A percentile compares a stretch with the other conserved stretches of the same genome.
Evolutionary conservation across 2,797 vertebrate genomes (phyloP).

Genomic region (Pteronotus mesoamericanus): DNA sequence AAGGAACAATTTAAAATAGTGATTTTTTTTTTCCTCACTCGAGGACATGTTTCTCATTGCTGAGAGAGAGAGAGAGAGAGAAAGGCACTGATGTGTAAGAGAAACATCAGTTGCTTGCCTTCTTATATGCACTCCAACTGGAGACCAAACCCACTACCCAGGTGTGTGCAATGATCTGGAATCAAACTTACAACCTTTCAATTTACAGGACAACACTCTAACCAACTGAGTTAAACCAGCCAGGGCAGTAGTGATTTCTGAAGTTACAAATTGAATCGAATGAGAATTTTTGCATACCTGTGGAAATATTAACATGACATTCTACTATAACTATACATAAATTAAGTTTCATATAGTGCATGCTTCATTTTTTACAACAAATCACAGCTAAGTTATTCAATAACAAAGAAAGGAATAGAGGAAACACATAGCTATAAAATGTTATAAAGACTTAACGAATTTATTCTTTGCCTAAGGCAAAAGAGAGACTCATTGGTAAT

Average conservation of each 20-base stretch:
- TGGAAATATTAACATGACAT: not conserved
- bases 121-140: not conserved
- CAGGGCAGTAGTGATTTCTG: not conserved
- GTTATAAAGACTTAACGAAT: not conserved
- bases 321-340: not conserved
- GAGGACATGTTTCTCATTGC: not conserved
- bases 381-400: not conserved
- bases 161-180: not conserved
- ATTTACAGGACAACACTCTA: too few relatives aligned
- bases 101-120: not conserved
- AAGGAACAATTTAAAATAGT: not conserved
- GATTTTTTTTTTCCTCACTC: not conserved
- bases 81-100: not conserved
- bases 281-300: not conserved
- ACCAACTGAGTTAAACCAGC: too few relatives aligned
- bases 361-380: not conserved
- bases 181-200: not conserved
- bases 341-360: not conserved
- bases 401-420: not conserved
- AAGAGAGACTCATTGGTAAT: not conserved
- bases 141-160: not conserved
- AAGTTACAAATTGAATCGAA: not conserved
- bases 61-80: not conserved
- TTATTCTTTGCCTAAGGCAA: slow-evolving; percentile 39
- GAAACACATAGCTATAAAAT: not conserved